Conservation (phyloP, 1,140 invertebrate genomes). For the Cyphomyrmex costatus region DNA sequence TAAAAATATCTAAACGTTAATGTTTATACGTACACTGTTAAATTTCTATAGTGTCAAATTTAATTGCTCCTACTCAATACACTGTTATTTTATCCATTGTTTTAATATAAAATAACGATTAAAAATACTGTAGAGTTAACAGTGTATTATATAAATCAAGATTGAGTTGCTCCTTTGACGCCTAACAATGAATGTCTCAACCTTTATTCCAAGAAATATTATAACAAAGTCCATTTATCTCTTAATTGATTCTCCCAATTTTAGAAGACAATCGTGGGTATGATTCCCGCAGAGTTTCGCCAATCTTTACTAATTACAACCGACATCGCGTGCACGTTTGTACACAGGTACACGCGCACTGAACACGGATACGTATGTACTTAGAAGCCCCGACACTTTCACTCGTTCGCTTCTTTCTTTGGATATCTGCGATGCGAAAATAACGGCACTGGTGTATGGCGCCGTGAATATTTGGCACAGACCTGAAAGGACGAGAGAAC, state of each 20-base stretch:
- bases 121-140: too few species aligned
- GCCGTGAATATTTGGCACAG: conserved; percentile 50
- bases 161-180: too few species aligned
- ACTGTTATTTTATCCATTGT: too few species aligned
- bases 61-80: too few species aligned
- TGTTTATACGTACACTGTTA: too few species aligned
- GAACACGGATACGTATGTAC: not conserved
- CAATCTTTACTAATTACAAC: not conserved
- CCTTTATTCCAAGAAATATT: not conserved
- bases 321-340: not conserved
- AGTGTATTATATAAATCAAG: too few species aligned
- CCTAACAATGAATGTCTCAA: too few species aligned
- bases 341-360: not conserved
- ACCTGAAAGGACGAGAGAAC: conserved; percentile 17
- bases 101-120: too few species aligned
- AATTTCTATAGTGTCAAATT: too few species aligned
- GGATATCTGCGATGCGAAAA: conserved; percentile 39
- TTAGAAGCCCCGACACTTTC: conserved; percentile 38
- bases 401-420: conserved; percentile 36
- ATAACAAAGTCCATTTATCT: not conserved
- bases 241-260: conserved; percentile 7
- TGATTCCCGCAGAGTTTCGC: not conserved
- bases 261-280: not conserved
- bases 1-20: too few species aligned
- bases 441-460: conserved; percentile 32